Base-by-base conservation (phyloP, 1,140 invertebrate species). In the Scaptodrosophila lebanonensis region DNA sequence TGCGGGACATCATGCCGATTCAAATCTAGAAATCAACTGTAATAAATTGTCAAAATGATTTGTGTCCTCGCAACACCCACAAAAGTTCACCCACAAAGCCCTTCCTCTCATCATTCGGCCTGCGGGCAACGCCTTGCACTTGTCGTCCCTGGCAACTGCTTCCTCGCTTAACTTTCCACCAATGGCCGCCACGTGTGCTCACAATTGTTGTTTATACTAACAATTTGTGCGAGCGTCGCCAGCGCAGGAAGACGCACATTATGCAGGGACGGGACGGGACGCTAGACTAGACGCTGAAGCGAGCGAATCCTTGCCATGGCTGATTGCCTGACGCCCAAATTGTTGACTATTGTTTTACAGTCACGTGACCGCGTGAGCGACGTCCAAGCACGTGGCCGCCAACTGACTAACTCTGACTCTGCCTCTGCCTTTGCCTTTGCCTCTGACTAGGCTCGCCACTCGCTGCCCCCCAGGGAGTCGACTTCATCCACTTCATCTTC, bases 161-260 rank as follows among this genome's bases (percentile, higher is more conserved):
- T 39, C 33, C 25, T 4, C 22, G 38, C 43, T 47, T 9, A 47
- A 25, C 20, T 32, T 30, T 16, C 12, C 22, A 29, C 30, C 54
- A 70, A 82, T 82, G 75, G 76, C 57, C 58, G 75, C 9, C 83
- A 85, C 83, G 83, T 85, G 83, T 32, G 30, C 40, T 60, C 52
- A 63, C 83, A 85, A 85, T 84, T 84, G 75, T 84, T 85, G 83
- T 85, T 85, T 85, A 85, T 85, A 71, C 83, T 79, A 85, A 85
- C 72, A 85, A 84, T 85, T 85, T 85, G 83, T 83, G 83, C 64
- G 69, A 42, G 25, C 40, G 40, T n/a, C n/a, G n/a, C n/a, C n/a
- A n/a, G 12, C 3, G 35, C n/a, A 71, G 72, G 64, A 77, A 79
- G 72, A 60, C 67, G 73, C 70, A 72, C 67, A 77, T 76, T 76